A percentile compares a stretch with the other conserved stretches of the same genome.
Conservation (phyloP, 2,888 invertebrate species). For the Mythimna loreyi region DNA sequence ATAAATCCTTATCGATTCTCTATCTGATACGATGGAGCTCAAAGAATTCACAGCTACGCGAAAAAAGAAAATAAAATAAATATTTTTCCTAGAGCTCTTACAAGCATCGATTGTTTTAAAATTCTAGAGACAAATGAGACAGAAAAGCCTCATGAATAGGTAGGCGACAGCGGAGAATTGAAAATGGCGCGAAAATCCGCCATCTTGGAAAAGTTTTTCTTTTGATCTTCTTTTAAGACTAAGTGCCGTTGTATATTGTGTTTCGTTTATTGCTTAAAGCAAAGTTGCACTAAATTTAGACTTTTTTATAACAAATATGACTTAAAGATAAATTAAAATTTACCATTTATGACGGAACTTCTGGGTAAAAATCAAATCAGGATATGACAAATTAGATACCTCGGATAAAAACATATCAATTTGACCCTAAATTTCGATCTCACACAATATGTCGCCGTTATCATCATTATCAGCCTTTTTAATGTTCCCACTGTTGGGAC, state of each 20-base stretch:
- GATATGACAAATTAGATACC: too few relatives aligned
- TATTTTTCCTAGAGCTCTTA: conserved; percentile 17
- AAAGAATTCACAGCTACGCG: conserved; percentile 24
- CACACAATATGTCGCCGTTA: too few relatives aligned
- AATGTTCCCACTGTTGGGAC: too few relatives aligned
- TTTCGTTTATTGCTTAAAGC: conserved; percentile 15
- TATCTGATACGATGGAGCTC: conserved; percentile 21
- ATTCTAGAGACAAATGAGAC: conserved; percentile 51
- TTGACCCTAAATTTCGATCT: too few relatives aligned
- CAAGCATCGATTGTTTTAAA: conserved; percentile 52
- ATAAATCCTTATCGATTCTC: conserved; percentile 21
- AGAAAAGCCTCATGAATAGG: conserved; percentile 51
- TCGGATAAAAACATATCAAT: too few relatives aligned
- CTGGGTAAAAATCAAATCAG: too few relatives aligned
- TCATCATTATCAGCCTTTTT: too few relatives aligned
- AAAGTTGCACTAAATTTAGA: too few relatives aligned
- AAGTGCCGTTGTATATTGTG: conserved; percentile 19
- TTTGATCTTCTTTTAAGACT: conserved; percentile 20
- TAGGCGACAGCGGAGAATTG: conserved; percentile 38
- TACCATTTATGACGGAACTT: too few relatives aligned
- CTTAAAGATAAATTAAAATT: too few relatives aligned
- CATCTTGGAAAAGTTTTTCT: conserved; percentile 45
- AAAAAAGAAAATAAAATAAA: conserved; percentile 35
- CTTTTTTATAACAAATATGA: too few relatives aligned
- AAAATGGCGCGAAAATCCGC: conserved; percentile 45